Percentiles rank a stretch among this genome's conserved stretches.
Conservation (phyloP, 2,113 vertebrate genomes). For the Microtus ochrogaster region DNA sequence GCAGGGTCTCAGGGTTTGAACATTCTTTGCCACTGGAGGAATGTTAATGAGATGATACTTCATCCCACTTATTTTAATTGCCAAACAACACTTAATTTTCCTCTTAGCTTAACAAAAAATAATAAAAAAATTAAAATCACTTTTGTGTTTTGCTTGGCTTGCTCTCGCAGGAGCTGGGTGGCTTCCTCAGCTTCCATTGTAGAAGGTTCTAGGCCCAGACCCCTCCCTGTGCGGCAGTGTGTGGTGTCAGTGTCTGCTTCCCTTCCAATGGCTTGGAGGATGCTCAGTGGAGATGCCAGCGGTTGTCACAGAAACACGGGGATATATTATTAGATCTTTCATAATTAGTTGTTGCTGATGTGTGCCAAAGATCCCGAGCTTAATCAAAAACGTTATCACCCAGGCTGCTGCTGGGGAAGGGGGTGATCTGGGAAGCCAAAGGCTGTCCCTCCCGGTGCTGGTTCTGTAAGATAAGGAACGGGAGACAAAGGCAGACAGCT, state of each 20-base stretch:
- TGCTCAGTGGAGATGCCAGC: background rate
- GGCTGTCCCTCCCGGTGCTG: slow-evolving; percentile 53
- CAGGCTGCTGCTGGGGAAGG: slow-evolving; percentile 67
- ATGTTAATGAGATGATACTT: slow-evolving; percentile 61
- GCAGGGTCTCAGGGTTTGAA: background rate
- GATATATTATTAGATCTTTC: slow-evolving; percentile 40
- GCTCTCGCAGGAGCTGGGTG: background rate
- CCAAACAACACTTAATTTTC: background rate
- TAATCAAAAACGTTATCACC: slow-evolving; percentile 74
- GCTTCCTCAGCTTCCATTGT: background rate
- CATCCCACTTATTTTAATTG: slow-evolving; percentile 53
- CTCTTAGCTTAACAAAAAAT: background rate
- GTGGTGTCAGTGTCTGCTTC: background rate
- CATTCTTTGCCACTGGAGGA: slow-evolving; percentile 13
- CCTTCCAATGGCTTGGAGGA: background rate
- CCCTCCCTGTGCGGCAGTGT: background rate
- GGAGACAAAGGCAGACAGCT: slow-evolving; percentile 75
- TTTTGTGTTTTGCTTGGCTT: background rate
- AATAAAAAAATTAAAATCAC: background rate
- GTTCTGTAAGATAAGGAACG: slow-evolving; percentile 65
- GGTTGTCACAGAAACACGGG: slow-evolving; percentile 73
- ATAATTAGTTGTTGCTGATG: slow-evolving; percentile 51
- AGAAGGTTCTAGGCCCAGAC: background rate
- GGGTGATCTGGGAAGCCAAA: slow-evolving; percentile 57
- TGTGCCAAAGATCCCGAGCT: slow-evolving; percentile 57